Evolutionary conservation across 2,888 invertebrate genomes (phyloP), one percentile per base, ranked within the genome.

Genomic region (Hypena proboscidalis): DNA sequence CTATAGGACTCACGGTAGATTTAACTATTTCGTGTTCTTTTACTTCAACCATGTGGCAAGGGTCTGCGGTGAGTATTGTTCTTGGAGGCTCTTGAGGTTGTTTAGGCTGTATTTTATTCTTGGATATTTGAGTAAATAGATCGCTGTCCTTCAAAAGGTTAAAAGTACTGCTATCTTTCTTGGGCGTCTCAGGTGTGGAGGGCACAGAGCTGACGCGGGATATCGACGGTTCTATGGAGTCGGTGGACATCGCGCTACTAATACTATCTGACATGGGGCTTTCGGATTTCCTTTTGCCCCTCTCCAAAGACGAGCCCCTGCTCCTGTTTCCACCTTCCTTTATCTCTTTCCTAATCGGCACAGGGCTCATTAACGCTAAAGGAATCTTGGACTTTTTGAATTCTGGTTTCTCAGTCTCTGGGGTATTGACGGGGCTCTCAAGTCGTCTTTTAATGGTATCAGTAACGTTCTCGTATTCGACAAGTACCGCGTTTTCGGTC

Each of bases 11-110:
- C 13, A 95, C 93, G 44, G 93, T 92, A 8, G 94, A 92, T 70
- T 94, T 94, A 1, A 93, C 81, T 33, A 95, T 94, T 77, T 95
- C 95, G 68, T 91, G 93, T 67, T 93, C 94, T 53, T 92, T 93
- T 0, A 95, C 92, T 67, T 93, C 95, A 7, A 95, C 95, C 55
- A 95, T 89, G 58, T 92, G 93, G 35, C 92, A 92, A 3, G 90
- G 49, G 35, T 81, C 74, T 6, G 59, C 42, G 29, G 58, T 66
- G 3, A 58, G 48, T 4, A 54, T 60, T 17, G 63, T 54, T n/a
- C n/a, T 49, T 22, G 58, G 68, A 27, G 51, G 41, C 7, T 58
- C 49, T 13, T 55, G 49, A 7, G 57, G 54, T 20, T 30, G 34
- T n/a, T 63, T 56, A 20, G 73, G 64, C 2, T 67, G 68, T 10